These are phyloP conservation scores for Hystrix cristata DNA, from an alignment of 2,113 vertebrate species.

Conservation along the genomic window DNA sequence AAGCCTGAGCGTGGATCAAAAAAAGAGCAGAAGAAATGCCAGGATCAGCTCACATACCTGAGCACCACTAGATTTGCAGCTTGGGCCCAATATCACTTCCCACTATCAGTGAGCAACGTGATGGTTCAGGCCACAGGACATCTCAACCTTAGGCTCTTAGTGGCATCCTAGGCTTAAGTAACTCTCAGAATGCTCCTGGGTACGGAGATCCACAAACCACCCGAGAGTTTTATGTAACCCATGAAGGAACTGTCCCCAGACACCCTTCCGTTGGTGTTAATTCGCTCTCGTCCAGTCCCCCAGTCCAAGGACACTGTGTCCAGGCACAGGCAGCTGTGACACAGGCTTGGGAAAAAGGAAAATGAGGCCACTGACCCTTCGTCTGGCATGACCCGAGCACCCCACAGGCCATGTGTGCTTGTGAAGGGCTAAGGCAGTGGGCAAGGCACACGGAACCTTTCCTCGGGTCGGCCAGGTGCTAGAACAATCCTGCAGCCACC, in stretches of 20 bases:
- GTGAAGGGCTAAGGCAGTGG: background rate
- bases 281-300: rapidly evolving
- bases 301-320: background rate
- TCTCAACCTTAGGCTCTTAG: no score
- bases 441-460: background rate
- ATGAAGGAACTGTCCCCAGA: background rate
- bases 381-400: background rate
- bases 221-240: rapidly evolving
- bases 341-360: background rate
- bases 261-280: no score
- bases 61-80: background rate
- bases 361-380: background rate
- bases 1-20: background rate
- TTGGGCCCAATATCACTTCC: background rate
- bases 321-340: background rate
- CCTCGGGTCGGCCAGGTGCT: background rate
- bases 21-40: background rate
- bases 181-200: background rate
- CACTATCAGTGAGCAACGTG: rapidly evolving
- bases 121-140: no score
- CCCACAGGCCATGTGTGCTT: no score
- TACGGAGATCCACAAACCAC: rapidly evolving
- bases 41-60: background rate
- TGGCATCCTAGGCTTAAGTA: no score
- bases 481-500: no score